phyloP scores from a whole-genome alignment of 2,113 vertebrate genomes.

The Petromus typicus region DNA sequence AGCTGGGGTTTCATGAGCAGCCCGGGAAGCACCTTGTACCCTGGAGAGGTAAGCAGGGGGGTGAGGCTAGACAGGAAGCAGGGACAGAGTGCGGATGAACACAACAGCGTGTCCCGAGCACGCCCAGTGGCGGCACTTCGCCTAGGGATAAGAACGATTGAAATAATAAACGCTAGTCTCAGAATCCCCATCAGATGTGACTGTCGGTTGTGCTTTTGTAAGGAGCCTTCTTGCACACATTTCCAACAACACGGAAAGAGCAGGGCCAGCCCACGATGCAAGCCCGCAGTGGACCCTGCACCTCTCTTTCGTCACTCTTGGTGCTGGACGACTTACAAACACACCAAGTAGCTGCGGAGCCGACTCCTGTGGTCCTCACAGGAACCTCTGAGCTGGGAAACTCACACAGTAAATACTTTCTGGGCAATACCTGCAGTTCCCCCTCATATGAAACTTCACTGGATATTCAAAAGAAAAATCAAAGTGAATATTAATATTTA shows the following conservation, averaged over 20 bases:
- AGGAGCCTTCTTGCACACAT: background rate
- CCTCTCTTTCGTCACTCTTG: background rate
- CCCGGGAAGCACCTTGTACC: background rate
- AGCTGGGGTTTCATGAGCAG: background rate
- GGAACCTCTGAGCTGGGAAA: background rate
- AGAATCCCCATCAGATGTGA: background rate
- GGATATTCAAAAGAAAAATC: background rate
- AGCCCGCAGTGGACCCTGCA: background rate
- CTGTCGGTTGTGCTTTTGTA: background rate
- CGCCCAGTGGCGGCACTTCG: background rate
- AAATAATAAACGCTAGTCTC: constrained; percentile 36
- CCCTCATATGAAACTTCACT: background rate
- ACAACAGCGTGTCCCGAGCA: background rate
- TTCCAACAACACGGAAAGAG: background rate
- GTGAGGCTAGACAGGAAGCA: background rate
- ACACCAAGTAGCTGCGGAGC: background rate
- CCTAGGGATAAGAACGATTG: background rate
- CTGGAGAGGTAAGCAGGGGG: background rate
- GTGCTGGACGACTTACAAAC: background rate
- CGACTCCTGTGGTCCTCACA: background rate
- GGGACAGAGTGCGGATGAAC: background rate
- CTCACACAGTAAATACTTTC: background rate
- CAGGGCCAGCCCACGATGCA: background rate
- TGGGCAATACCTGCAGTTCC: background rate
- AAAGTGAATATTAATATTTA: background rate